phyloP scores from a whole-genome alignment of 1,140 invertebrate genomes.

The Drosophila carrolli region DNA sequence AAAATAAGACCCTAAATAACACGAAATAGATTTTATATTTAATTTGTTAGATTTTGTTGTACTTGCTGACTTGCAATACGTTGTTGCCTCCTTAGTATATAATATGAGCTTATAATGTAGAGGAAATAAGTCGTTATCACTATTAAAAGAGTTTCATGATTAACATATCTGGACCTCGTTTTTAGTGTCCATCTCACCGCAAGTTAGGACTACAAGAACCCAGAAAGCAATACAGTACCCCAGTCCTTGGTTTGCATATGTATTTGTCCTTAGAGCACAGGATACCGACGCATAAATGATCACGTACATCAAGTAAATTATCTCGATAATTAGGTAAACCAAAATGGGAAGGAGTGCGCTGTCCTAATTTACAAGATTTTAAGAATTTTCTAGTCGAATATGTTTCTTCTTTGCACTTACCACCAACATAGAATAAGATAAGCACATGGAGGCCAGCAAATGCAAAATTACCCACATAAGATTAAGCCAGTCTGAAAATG shows the following conservation, averaged over 20 bases:
- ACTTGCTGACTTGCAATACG: neutral
- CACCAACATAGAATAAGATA: slow-evolving; percentile 5
- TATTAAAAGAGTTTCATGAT: neutral
- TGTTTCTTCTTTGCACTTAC: neutral
- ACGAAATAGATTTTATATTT: no score
- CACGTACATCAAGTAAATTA: neutral
- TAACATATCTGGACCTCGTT: neutral
- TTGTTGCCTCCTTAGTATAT: neutral
- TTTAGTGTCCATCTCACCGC: neutral
- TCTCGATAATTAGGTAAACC: neutral
- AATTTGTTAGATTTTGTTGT: neutral
- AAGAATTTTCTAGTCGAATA: neutral
- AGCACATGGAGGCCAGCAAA: slow-evolving; percentile 1
- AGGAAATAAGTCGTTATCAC: slow-evolving; percentile 1
- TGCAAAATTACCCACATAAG: slow-evolving; percentile 14
- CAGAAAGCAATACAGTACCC: neutral
- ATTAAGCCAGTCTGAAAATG: slow-evolving; percentile 7
- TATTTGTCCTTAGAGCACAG: neutral
- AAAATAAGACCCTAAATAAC: no score
- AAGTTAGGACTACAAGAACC: neutral
- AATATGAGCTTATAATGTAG: neutral
- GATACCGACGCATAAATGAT: neutral
- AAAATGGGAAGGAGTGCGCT: neutral
- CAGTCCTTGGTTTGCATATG: neutral
- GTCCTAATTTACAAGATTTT: neutral